Evolutionary conservation across 2,888 invertebrate genomes (phyloP), one percentile per base, ranked within the genome.

Genomic region (Aphelenchoides bicaudatus): DNA sequence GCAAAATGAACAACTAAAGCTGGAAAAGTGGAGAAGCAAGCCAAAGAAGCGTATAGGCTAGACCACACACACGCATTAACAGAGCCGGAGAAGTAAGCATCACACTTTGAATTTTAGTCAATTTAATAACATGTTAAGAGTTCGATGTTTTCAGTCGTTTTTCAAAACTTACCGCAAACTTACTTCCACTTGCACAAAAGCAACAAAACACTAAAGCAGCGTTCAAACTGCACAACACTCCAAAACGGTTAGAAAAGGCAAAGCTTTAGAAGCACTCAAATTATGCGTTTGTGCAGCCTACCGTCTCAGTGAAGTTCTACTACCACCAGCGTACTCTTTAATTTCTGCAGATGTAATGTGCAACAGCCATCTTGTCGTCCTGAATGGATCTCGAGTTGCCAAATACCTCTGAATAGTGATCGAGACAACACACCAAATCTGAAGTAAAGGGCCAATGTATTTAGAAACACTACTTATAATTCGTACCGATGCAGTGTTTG

Each of bases 361-460:
- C 23, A 58, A 57, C 25, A 58, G 58, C 58, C 58, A 71, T 61
- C 74, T 59, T 0, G 68, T 68, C 1, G 71, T 65, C 23, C 71
- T 63, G 49, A 74, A 74, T 2, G 74, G 74, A 59, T 74, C 74
- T 25, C 74, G 57, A 0, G 74, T 73, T 6, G 74, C 74, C 67
- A 72, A 66, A 56, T 70, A 74, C 25, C 74, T 63, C 49, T 74
- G 74, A 6, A 71, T 56, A 2, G 74, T 74, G 49, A 74, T 74
- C 29, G 72, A 66, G 1, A 73, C 73, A 0, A 74, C 74, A 49
- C 72, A 70, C 74, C 74, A 74, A 5, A 71, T 73, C 73, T 74
- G 55, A 49, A 70, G 62, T 16, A 57, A 21, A 28, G 29, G 56
- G n/a, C 4, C 27, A 39, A 47, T 28, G 30, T 5, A 21, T n/a